These are phyloP conservation scores for Drosophila kuntzei DNA, from an alignment of 2,888 invertebrate genomes.

Conservation along the genomic window DNA sequence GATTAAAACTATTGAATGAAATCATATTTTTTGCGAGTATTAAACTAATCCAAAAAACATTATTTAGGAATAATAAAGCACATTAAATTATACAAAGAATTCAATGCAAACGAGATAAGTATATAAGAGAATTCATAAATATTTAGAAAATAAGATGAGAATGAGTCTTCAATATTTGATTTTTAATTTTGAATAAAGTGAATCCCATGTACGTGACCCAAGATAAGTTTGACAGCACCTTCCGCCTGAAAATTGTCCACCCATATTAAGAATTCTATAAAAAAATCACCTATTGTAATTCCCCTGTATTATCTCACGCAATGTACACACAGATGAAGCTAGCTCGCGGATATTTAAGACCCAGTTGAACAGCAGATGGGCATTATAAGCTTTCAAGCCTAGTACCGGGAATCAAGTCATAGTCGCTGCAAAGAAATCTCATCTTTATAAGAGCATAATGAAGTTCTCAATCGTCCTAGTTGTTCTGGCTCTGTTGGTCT, in stretches of 20 bases:
- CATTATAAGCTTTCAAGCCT: background rate
- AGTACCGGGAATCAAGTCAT: too few species aligned
- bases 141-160: background rate
- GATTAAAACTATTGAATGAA: too few species aligned
- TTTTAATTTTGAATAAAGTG: background rate
- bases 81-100: too few species aligned
- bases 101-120: too few species aligned
- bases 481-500: constrained; percentile 33
- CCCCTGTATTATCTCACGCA: constrained; percentile 8
- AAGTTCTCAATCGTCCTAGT: constrained; percentile 41
- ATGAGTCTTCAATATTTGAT: background rate
- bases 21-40: background rate
- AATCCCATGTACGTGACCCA: constrained; percentile 20
- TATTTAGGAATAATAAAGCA: background rate
- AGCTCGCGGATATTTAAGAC: constrained; percentile 11
- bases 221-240: constrained; percentile 1
- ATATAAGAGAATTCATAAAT: background rate
- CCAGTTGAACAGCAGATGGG: background rate
- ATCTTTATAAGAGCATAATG: constrained; percentile 40
- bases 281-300: constrained; percentile 20
- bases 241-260: background rate
- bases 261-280: background rate
- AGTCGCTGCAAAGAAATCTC: background rate
- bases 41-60: background rate
- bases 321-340: constrained; percentile 1